Evolutionary conservation across 2,888 invertebrate species (phyloP), one percentile per base, ranked within the genome.

Genomic region (Eupithecia subfuscata): DNA sequence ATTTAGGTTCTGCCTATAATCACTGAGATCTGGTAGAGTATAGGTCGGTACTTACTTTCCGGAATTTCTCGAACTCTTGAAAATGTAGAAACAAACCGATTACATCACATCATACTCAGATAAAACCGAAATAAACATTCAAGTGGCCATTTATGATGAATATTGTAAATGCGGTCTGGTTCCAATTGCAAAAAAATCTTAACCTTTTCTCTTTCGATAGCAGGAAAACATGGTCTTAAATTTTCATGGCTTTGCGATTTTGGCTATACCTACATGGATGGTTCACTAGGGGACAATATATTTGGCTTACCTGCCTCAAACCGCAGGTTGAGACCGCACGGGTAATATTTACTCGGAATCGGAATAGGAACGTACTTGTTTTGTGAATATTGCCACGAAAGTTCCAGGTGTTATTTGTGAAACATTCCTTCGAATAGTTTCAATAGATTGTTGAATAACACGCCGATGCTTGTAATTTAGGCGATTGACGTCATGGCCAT

Each of bases 221-320:
- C n/a, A 56, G 74, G 69, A 76, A 76, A 76, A 77, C 75, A 79
- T 75, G 75, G 71, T 80, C 79, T 80, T 81, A 78, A 80, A 81
- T 81, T 79, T 78, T 78, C 76, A 79, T 80, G 78, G 78, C 75
- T 80, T 78, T 79, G 73, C 78, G 77, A 79, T 79, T 80, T 79
- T 70, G 76, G 78, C 77, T 73, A 75, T 76, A 77, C 78, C 43
- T 65, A 76, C 78, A 64, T 69, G 77, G 79, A 82, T 80, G 74
- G 78, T 77, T 76, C 79, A 76, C 80, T 60, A 37, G 65, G 80
- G 81, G 80, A 82, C 80, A 79, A 82, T 80, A 79, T 79, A 80
- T 80, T 80, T 79, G 79, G 80, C 79, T 80, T 80, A 79, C 81
- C 76, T 78, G 77, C 79, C 73, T 78, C 73, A 79, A 79, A 78